phyloP scores from a whole-genome alignment of 2,888 invertebrate genomes.

The Euphydryas editha region DNA sequence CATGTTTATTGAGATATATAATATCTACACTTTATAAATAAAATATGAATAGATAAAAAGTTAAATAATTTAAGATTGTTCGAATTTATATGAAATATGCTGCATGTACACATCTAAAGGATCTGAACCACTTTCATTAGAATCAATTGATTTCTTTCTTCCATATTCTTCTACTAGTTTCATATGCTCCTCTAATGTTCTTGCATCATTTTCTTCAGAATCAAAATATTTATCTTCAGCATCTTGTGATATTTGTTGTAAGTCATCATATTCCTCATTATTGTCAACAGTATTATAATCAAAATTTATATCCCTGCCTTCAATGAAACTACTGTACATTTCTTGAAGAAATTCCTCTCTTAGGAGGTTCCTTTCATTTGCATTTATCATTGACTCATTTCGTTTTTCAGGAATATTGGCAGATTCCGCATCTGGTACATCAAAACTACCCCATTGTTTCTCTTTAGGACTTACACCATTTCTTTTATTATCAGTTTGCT shows the following conservation, averaged over 20 bases:
- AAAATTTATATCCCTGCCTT: constrained; percentile 91
- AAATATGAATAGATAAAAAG: not conserved
- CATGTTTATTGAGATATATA: not conserved
- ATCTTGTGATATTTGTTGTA: constrained; percentile 87
- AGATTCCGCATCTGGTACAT: constrained; percentile 65
- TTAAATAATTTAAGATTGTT: constrained; percentile 40
- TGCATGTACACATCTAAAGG: constrained; percentile 90
- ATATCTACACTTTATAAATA: not conserved
- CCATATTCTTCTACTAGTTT: constrained; percentile 67
- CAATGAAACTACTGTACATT: constrained; percentile 93
- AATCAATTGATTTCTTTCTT: constrained; percentile 46
- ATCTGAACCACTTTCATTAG: constrained; percentile 76
- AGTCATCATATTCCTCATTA: constrained; percentile 91
- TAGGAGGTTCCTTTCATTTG: constrained; percentile 86
- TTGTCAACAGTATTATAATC: constrained; percentile 93
- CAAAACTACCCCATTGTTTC: constrained; percentile 84
- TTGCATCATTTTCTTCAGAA: constrained; percentile 88
- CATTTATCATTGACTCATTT: constrained; percentile 72
- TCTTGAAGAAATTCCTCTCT: constrained; percentile 92
- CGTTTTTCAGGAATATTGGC: constrained; percentile 59
- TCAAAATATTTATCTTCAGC: constrained; percentile 97
- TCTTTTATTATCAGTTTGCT: constrained; percentile 22
- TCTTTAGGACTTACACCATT: constrained; percentile 40
- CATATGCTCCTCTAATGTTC: constrained; percentile 70
- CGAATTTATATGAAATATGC: constrained; percentile 73